phyloP scores from a whole-genome alignment of 2,113 vertebrate genomes.

The Pseudonaja textilis region DNA sequence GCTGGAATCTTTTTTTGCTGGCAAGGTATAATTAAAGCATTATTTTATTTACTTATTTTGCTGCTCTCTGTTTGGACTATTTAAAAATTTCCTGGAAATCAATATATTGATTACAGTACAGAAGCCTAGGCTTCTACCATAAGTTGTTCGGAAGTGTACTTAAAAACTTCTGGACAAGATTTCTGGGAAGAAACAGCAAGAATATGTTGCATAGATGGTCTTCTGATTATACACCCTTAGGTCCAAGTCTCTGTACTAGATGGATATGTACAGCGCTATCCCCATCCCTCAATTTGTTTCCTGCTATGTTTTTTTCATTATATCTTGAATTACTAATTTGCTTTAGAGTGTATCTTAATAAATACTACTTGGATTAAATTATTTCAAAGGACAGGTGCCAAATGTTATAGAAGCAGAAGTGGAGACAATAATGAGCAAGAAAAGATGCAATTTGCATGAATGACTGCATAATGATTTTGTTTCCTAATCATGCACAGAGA shows the following conservation, averaged over 20 bases:
- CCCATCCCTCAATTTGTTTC: conserved; percentile 10
- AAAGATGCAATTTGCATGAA: conserved; percentile 54
- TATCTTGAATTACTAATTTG: conserved; percentile 21
- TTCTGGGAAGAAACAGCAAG: not conserved
- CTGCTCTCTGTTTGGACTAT: not conserved
- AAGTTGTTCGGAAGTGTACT: not conserved
- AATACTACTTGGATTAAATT: conserved; percentile 47
- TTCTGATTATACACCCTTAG: not conserved
- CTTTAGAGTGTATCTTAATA: conserved; percentile 41
- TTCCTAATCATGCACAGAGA: not conserved
- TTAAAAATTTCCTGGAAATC: not conserved
- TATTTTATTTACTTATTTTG: not conserved
- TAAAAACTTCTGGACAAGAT: not conserved
- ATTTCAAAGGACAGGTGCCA: conserved; percentile 32
- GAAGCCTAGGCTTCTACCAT: not conserved
- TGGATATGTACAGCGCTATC: not conserved
- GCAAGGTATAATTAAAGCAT: not conserved
- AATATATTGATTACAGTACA: not conserved
- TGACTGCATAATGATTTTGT: conserved; percentile 42
- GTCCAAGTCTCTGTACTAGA: not conserved
- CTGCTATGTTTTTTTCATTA: conserved; percentile 18
- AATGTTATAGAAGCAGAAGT: conserved; percentile 27
- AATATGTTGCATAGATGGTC: not conserved
- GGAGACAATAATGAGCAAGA: not conserved
- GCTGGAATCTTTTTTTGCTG: not conserved